Percentiles rank a stretch among this genome's conserved stretches.
These are phyloP conservation scores for Daktulosphaira vitifoliae DNA, from an alignment of 1,140 invertebrate genomes.

Conservation along the genomic window DNA sequence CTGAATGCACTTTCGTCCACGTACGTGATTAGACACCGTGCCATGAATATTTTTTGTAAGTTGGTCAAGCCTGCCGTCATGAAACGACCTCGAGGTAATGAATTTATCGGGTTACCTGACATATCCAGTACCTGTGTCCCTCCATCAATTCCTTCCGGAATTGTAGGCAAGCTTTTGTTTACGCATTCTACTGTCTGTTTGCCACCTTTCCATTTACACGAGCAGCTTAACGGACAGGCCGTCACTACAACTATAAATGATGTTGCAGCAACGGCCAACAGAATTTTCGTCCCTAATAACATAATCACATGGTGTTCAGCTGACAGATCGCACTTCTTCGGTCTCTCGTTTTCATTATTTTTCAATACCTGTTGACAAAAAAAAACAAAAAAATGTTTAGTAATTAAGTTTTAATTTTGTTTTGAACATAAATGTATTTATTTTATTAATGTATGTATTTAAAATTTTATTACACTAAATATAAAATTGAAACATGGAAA, in stretches of 20 bases:
- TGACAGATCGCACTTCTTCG: too few relatives aligned
- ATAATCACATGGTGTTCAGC: too few relatives aligned
- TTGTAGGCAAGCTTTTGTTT: slow-evolving; percentile 57
- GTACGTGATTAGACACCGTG: slow-evolving; percentile 62
- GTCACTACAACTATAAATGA: slow-evolving; percentile 38
- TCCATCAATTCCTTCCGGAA: slow-evolving; percentile 71
- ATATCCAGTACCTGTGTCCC: slow-evolving; percentile 83
- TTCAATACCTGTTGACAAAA: too few relatives aligned
- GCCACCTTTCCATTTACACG: slow-evolving; percentile 85
- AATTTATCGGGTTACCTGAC: slow-evolving; percentile 67
- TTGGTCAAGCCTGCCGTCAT: slow-evolving; percentile 66
- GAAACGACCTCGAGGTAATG: slow-evolving; percentile 65
- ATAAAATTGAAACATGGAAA: too few relatives aligned
- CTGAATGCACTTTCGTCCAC: slow-evolving; percentile 70
- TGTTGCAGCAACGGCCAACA: neutral
- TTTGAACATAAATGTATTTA: too few relatives aligned
- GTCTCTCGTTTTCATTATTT: too few relatives aligned
- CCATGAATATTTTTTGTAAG: slow-evolving; percentile 74
- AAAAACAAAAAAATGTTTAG: too few relatives aligned
- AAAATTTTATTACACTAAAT: too few relatives aligned
- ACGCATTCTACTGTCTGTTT: slow-evolving; percentile 83
- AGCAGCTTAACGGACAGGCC: slow-evolving; percentile 66
- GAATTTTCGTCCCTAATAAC: too few relatives aligned
- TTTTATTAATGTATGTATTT: too few relatives aligned
- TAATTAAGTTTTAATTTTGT: too few relatives aligned